Evolutionary conservation across 2,888 invertebrate genomes (phyloP), one percentile per base, ranked within the genome.

Genomic region (Acleris holmiana): DNA sequence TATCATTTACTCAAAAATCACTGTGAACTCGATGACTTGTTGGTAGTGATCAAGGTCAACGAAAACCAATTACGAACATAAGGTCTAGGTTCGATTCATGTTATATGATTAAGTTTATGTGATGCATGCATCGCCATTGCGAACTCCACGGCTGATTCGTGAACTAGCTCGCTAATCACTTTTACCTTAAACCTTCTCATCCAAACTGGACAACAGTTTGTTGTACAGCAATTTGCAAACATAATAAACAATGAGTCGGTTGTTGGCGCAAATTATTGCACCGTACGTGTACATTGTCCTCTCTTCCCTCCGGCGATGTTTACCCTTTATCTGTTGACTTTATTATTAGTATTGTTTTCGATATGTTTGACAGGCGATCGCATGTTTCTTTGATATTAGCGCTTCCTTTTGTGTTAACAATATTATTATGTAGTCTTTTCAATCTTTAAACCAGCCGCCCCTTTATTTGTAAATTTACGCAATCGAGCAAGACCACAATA

Each of bases 241-340:
- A 86, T 82, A 87, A 85, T 84, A 79, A 80, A 86, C 82, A 86
- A 85, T 83, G 70, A 44, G 68, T 69, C 21, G 62, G 68, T 76
- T 75, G 77, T 77, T 77, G 76, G 77, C 76, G 76, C 71, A 76
- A 79, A 75, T 76, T 79, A 70, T 78, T 71, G 68, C 78, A 77
- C 83, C 89, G 88, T 87, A 83, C 89, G 89, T 72, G 80, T 78
- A 79, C 78, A 73, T 75, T 83, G 86, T 81, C 80, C 67, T 69
- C 53, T 44, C 68, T 79, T 68, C 77, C 87, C 79, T 68, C 69
- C 68, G 82, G 85, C 72, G 46, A 55, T 69, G 58, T 68, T 70
- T 68, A 73, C 72, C 70, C 69, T 71, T 69, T 69, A 69, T 73
- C 60, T 68, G 66, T 69, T 56, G 65, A 71, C 70, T 68, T 70